Percentiles rank a stretch among this genome's conserved stretches.
These are phyloP conservation scores for Bos taurus DNA, from an alignment of 2,113 vertebrate species.

Conservation along the genomic window DNA sequence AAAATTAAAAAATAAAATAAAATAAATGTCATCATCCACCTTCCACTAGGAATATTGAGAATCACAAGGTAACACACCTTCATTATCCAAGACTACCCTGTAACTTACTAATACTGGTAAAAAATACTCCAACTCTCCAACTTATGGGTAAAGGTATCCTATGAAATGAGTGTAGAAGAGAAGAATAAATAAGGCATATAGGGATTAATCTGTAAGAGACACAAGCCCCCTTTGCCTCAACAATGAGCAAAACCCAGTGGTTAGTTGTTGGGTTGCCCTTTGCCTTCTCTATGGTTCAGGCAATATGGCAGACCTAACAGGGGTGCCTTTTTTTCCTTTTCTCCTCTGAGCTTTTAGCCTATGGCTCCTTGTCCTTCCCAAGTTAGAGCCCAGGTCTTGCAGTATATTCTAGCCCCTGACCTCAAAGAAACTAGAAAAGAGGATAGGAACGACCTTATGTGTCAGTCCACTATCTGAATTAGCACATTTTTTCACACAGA, in stretches of 20 bases:
- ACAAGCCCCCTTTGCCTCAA: neutral
- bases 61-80: neutral
- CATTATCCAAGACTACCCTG: neutral
- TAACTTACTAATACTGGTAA: neutral
- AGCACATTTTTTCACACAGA: neutral
- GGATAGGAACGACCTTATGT: neutral
- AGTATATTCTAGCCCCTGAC: neutral
- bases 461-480: neutral
- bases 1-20: neutral
- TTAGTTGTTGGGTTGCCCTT: neutral
- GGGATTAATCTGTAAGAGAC: neutral
- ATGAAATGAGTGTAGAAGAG: neutral
- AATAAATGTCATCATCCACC: neutral
- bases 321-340: neutral
- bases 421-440: neutral
- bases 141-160: neutral
- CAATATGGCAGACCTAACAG: neutral
- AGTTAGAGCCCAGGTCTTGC: neutral
- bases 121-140: neutral
- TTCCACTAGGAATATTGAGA: neutral
- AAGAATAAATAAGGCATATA: neutral
- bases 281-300: neutral
- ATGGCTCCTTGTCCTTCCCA: neutral
- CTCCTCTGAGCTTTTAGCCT: neutral
- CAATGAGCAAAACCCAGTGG: neutral